Conservation (phyloP, 2,113 vertebrate species). For the Murina feae region DNA sequence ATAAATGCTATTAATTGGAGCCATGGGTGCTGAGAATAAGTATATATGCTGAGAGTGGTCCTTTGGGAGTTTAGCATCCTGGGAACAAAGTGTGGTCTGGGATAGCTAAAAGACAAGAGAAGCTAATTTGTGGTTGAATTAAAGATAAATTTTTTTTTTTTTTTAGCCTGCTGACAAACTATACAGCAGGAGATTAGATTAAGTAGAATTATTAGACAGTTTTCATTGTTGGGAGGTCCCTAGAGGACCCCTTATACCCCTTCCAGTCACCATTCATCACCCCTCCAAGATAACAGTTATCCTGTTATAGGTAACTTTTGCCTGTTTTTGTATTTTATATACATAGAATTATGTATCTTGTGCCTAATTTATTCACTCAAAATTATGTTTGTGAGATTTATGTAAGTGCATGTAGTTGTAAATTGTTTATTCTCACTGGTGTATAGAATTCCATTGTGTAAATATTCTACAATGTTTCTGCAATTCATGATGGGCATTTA, state of each 20-base stretch:
- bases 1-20: not conserved
- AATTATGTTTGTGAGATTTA: constrained; percentile 5
- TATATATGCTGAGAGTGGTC: not conserved
- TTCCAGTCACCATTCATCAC: not conserved
- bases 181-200: not conserved
- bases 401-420: not conserved
- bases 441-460: not conserved
- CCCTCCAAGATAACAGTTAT: not conserved
- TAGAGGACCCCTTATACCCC: not conserved
- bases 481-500: not conserved
- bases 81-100: not conserved
- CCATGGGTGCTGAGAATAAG: not conserved
- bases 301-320: constrained; percentile 9
- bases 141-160: not conserved
- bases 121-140: constrained; percentile 3
- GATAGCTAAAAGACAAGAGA: not conserved
- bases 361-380: not conserved
- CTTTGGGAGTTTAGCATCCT: not conserved
- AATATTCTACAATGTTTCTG: constrained; percentile 29
- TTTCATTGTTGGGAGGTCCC: not conserved
- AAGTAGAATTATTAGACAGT: not conserved
- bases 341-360: not conserved
- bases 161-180: not conserved
- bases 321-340: not conserved
- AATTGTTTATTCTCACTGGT: not conserved